A percentile compares a stretch with the other conserved stretches of the same genome.
Evolutionary conservation across 1,140 invertebrate genomes (phyloP).

Genomic region (Myzus persicae): DNA sequence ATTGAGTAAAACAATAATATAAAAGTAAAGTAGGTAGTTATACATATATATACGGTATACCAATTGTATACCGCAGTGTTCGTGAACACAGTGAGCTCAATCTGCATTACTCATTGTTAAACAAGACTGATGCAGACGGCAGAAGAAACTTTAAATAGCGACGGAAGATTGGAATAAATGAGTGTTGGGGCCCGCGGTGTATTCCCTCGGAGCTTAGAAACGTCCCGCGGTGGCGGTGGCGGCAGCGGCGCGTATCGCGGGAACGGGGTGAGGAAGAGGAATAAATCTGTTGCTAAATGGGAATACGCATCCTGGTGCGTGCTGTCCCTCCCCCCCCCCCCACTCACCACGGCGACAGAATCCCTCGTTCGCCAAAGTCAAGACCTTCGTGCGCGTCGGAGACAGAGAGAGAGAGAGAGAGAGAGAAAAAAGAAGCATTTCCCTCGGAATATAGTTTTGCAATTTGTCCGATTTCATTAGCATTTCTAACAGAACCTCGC

Average conservation of each 20-base stretch:
- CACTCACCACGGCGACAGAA: background rate
- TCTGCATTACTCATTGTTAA: conserved; percentile 49
- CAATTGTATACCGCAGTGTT: background rate
- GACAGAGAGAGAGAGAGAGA: too few species aligned
- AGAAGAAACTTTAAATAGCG: conserved; percentile 57
- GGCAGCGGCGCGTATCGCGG: background rate
- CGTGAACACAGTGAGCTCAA: conserved; percentile 34
- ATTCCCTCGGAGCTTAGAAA: conserved; percentile 56
- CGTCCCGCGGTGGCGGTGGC: background rate
- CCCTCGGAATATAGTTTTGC: conserved; percentile 56
- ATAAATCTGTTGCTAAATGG: conserved; percentile 56
- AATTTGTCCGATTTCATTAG: conserved; percentile 58
- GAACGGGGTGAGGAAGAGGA: background rate
- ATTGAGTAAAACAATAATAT: background rate
- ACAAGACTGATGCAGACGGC: conserved; percentile 34
- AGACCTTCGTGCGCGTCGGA: background rate
- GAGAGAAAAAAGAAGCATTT: conserved; percentile 27
- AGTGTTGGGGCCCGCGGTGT: conserved; percentile 44
- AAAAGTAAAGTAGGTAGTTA: background rate
- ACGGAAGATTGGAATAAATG: conserved; percentile 49
- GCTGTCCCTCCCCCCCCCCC: background rate
- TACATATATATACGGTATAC: background rate
- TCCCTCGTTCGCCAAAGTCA: conserved; percentile 36
- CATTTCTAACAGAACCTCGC: conserved; percentile 21
- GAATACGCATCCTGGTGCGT: conserved; percentile 3